Evolutionary conservation across 1,140 invertebrate genomes (phyloP).

Genomic region (Formica exsecta): DNA sequence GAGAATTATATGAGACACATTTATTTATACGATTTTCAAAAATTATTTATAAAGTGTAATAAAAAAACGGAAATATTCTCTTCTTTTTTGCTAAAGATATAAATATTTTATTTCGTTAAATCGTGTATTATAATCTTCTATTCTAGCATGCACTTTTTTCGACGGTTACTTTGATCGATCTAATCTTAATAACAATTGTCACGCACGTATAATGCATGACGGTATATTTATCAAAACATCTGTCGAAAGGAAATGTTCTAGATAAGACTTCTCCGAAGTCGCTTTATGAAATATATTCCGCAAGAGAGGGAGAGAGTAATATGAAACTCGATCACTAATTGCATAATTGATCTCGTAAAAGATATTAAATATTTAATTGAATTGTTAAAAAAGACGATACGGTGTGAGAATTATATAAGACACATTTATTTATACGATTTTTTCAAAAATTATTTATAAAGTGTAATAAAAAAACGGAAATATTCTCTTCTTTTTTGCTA

Average conservation of each 20-base stretch:
- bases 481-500: not conserved
- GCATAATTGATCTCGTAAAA: conserved; percentile 57
- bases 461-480: not conserved
- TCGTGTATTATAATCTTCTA: not conserved
- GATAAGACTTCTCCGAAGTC: not conserved
- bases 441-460: not conserved
- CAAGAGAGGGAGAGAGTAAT: not conserved
- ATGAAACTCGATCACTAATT: conserved; percentile 10
- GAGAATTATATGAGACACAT: not conserved
- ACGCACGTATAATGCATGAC: not conserved
- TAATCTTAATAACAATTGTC: not conserved
- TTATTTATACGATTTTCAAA: not conserved
- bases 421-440: too few relatives aligned
- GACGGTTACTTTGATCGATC: not conserved
- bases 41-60: not conserved
- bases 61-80: not conserved
- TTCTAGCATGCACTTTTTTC: not conserved
- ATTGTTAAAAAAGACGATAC: too few relatives aligned
- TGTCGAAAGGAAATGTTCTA: not conserved
- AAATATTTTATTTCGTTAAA: not conserved
- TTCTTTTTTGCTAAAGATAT: not conserved
- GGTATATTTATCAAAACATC: conserved; percentile 17
- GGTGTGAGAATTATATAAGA: too few relatives aligned
- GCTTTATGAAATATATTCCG: not conserved
- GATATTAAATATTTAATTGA: too few relatives aligned